Evolutionary conservation across 1,140 invertebrate species (phyloP).

Genomic region (Zaprionus taronus): DNA sequence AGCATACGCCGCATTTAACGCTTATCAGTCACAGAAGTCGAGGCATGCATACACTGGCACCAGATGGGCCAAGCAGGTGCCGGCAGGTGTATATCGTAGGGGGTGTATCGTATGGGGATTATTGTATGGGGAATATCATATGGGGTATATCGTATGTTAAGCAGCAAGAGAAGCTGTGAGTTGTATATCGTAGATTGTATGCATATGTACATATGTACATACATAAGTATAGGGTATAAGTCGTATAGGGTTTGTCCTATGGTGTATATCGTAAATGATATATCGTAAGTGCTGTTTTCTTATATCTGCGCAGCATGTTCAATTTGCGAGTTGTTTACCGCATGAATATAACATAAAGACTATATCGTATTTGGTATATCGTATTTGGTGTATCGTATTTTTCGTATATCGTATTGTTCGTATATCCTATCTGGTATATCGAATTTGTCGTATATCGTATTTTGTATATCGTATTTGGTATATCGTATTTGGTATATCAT

Average conservation of each 20-base stretch:
- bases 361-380: too few species aligned
- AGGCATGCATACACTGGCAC: neutral
- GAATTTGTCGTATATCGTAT: too few species aligned
- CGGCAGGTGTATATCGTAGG: neutral
- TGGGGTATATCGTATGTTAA: neutral
- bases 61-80: constrained; percentile 1
- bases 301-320: neutral
- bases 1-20: constrained; percentile 54
- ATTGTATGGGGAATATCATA: neutral
- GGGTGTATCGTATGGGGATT: neutral
- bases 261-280: neutral
- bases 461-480: too few species aligned
- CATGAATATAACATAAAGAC: too few species aligned
- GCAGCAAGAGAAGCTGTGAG: too few species aligned
- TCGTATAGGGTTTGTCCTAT: neutral
- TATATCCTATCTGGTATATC: too few species aligned
- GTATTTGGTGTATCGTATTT: too few species aligned
- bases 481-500: too few species aligned
- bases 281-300: neutral
- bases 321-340: neutral
- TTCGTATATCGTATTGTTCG: too few species aligned
- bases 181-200: neutral
- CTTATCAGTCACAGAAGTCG: constrained; percentile 53
- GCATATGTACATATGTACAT: too few species aligned
- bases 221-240: too few species aligned